Conservation (phyloP, 2,888 invertebrate genomes). For the Dromius quadrimaculatus region DNA sequence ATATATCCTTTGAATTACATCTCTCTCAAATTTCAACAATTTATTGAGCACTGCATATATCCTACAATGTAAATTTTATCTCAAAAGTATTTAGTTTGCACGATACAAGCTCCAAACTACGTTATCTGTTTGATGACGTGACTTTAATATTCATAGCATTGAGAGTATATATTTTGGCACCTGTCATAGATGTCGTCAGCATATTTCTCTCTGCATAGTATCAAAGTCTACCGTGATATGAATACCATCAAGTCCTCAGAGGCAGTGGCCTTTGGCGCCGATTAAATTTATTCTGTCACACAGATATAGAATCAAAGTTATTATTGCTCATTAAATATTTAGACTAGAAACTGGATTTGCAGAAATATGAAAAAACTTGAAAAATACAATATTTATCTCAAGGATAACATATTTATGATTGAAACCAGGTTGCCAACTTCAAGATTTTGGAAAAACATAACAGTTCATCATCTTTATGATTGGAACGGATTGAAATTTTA, state of each 20-base stretch:
- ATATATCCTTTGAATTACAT: no score
- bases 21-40: no score
- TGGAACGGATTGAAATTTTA: background rate
- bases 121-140: no score
- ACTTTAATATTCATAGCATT: conserved; percentile 43
- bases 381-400: conserved; percentile 16
- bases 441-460: conserved; percentile 35
- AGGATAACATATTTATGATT: conserved; percentile 22
- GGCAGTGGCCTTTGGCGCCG: conserved; percentile 19
- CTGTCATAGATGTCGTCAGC: conserved; percentile 33
- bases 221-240: conserved; percentile 28
- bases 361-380: conserved; percentile 13
- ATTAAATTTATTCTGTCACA: conserved; percentile 3
- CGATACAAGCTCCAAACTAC: no score
- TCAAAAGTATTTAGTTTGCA: no score
- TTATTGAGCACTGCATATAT: no score
- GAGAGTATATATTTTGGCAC: conserved; percentile 37
- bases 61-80: no score
- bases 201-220: conserved; percentile 26
- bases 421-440: no score
- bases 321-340: conserved; percentile 5
- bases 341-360: background rate
- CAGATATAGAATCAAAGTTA: background rate
- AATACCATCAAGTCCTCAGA: conserved; percentile 15
- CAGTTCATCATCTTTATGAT: conserved; percentile 37